phyloP scores from a whole-genome alignment of 2,888 invertebrate genomes.

The Phoronis australis region DNA sequence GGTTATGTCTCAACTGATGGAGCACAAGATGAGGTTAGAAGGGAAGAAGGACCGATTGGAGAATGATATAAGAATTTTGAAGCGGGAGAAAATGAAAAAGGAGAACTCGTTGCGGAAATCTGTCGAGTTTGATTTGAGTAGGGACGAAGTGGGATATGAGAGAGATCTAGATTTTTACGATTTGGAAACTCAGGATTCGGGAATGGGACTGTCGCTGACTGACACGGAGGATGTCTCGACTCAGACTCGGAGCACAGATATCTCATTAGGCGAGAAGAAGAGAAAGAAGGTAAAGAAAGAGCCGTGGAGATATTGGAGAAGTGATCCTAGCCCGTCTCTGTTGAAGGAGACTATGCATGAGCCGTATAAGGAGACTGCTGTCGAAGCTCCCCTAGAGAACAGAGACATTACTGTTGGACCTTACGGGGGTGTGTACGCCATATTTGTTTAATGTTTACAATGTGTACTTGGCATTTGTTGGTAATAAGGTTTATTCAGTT shows the following conservation, averaged over 20 bases:
- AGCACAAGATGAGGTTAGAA: slow-evolving; percentile 16
- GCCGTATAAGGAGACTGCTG: slow-evolving; percentile 33
- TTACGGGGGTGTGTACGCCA: slow-evolving; percentile 20
- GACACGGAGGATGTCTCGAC: background rate
- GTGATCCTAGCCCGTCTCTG: slow-evolving; percentile 28
- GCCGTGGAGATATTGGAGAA: slow-evolving; percentile 45
- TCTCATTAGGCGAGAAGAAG: background rate
- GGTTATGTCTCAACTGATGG: slow-evolving; percentile 30
- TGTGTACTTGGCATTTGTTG: no score
- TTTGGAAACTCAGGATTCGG: no score
- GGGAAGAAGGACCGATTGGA: slow-evolving; percentile 14
- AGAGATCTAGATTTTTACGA: background rate
- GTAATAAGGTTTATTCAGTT: no score
- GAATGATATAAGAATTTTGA: slow-evolving; percentile 16
- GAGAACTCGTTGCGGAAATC: slow-evolving; percentile 33
- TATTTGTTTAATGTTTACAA: background rate
- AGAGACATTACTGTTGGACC: slow-evolving; percentile 21
- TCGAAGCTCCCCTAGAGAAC: slow-evolving; percentile 35
- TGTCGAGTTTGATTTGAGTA: slow-evolving; percentile 17
- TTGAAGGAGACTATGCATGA: slow-evolving; percentile 19
- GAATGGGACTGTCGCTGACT: background rate
- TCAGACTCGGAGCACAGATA: background rate
- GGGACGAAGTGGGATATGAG: background rate
- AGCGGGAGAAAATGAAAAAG: slow-evolving; percentile 29
- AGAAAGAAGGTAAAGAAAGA: slow-evolving; percentile 7